Conservation (phyloP, 1,140 invertebrate genomes). For the Physella acuta region DNA sequence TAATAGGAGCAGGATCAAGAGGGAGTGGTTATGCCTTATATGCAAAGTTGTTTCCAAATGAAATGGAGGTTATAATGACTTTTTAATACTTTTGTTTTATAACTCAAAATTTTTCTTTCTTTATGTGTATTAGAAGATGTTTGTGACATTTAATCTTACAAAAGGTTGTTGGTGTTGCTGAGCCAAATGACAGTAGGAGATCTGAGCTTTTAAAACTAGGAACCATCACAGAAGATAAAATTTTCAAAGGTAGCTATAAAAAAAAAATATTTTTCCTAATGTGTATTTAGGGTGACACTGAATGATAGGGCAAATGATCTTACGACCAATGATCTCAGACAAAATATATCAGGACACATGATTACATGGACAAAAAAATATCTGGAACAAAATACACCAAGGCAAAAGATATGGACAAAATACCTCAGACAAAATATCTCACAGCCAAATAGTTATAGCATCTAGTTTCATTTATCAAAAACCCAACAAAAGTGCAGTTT, state of each 20-base stretch:
- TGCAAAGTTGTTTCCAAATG: slow-evolving; percentile 30
- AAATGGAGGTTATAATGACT: slow-evolving; percentile 36
- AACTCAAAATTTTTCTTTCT: not conserved
- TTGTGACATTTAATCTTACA: not conserved
- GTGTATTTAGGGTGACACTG: not conserved
- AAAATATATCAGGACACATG: no score
- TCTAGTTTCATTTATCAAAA: no score
- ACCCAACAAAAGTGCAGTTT: no score
- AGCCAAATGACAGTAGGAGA: not conserved
- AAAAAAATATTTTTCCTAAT: not conserved
- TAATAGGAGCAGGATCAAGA: slow-evolving; percentile 49
- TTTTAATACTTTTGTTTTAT: not conserved
- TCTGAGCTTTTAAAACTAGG: not conserved
- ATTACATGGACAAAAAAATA: no score
- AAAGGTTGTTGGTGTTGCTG: no score
- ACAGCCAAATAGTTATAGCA: no score
- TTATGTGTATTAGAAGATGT: not conserved
- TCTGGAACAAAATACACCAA: no score
- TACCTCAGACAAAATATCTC: no score
- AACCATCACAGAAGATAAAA: not conserved
- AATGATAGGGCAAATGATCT: not conserved
- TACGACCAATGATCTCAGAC: no score
- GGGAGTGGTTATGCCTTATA: slow-evolving; percentile 58
- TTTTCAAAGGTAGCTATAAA: not conserved
- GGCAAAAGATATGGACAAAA: no score